Evolutionary conservation across 2,888 invertebrate species (phyloP), one percentile per base, ranked within the genome.

Genomic region (Polyommatus icarus): DNA sequence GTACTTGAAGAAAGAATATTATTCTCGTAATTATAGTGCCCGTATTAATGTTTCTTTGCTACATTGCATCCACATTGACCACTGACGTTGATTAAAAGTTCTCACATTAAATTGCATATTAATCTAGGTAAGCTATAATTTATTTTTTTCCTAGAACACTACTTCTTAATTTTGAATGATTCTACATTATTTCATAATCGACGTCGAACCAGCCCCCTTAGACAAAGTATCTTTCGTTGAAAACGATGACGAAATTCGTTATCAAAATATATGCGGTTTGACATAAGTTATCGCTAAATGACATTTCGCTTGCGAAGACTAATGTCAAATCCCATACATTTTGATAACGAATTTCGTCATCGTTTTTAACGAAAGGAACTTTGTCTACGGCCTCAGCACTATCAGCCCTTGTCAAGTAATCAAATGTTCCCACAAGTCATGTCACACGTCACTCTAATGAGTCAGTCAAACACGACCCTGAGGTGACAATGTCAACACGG

Each of bases 401-500:
- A 54, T 61, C 20, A 24, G 12, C 12, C 24, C 61, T 61, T 10
- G 12, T 12, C 61, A 54, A 54, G 54, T 67, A 32, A 67, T 67
- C 29, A 67, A 67, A 29, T 29, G 67, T 67, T 67, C 67, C 67
- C 67, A 67, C 67, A 29, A 15, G 29, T 67, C 67, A 29, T 67
- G 67, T 67, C 29, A 29, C 15, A 29, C 29, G 24, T 75, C 24
- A 15, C 46, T 15, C 75, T 75, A 75, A 75, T 54, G 75, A n/a
- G 6, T 29, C 29, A 50, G 46, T 46, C 75, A 50, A 50, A 75
- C 75, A 75, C 29, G 29, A 75, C 75, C 75, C 29, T 7, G 24
- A 75, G 75, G 75, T 75, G 50, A 75, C 75, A 75, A 75, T 29
- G 50, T 54, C 24, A 75, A 75, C 75, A 75, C 24, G 54, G n/a